These are phyloP conservation scores for Montipora capricornis DNA, from an alignment of 64 coral and sea anemone species.

Conservation along the genomic window DNA sequence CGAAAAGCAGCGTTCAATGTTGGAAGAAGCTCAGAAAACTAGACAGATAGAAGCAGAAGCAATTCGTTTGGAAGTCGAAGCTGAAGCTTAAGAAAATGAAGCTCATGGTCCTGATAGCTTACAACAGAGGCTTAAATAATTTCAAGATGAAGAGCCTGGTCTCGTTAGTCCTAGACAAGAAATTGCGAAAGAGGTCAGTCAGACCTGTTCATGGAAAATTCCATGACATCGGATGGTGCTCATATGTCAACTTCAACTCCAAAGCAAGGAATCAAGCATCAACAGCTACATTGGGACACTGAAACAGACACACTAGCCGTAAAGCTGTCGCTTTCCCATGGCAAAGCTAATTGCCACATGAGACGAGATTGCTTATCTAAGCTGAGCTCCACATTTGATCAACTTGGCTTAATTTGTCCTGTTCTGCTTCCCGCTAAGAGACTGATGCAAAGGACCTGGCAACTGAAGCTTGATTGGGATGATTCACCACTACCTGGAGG, in stretches of 20 bases:
- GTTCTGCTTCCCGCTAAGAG: too few relatives aligned
- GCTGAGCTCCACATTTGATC: slow-evolving; percentile 34
- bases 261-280: not conserved
- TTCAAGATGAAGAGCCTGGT: not conserved
- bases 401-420: slow-evolving; percentile 39
- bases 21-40: not conserved
- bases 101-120: not conserved
- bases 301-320: slow-evolving; percentile 40
- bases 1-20: not conserved
- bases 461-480: too few relatives aligned
- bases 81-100: not conserved
- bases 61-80: slow-evolving; percentile 2
- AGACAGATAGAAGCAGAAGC: not conserved
- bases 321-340: slow-evolving; percentile 21
- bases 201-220: too few relatives aligned
- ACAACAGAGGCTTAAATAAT: not conserved
- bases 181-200: too few relatives aligned
- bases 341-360: slow-evolving; percentile 7
- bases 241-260: too few relatives aligned
- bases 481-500: too few relatives aligned
- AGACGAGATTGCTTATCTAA: slow-evolving; percentile 45
- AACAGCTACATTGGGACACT: slow-evolving; percentile 57
- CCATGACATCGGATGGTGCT: too few relatives aligned
- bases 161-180: not conserved
- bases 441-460: too few relatives aligned